Conservation (phyloP, 2,888 invertebrate genomes). For the Mythimna ferrago region DNA sequence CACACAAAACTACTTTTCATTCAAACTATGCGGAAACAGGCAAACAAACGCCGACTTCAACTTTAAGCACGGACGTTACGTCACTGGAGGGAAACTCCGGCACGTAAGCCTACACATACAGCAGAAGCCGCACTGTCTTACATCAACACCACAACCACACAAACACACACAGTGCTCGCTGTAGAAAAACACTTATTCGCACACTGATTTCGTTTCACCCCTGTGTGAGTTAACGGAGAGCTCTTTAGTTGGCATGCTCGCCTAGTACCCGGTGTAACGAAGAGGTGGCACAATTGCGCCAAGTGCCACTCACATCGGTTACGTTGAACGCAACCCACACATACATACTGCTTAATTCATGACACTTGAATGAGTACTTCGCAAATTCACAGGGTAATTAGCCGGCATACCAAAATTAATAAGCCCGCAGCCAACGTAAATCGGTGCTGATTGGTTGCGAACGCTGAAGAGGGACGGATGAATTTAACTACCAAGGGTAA, state of each 20-base stretch:
- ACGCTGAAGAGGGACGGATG: slow-evolving; percentile 87
- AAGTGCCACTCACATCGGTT: slow-evolving; percentile 79
- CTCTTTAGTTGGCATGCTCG: slow-evolving; percentile 73
- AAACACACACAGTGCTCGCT: slow-evolving; percentile 49
- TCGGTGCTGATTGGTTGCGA: slow-evolving; percentile 85
- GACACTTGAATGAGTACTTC: slow-evolving; percentile 85
- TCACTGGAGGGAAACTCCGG: slow-evolving; percentile 75
- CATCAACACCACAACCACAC: slow-evolving; percentile 65
- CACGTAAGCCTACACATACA: slow-evolving; percentile 70
- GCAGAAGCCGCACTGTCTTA: slow-evolving; percentile 63
- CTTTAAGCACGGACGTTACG: slow-evolving; percentile 78
- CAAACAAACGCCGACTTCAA: slow-evolving; percentile 78
- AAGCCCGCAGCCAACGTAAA: slow-evolving; percentile 83
- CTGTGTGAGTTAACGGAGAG: slow-evolving; percentile 71
- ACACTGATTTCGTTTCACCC: slow-evolving; percentile 66
- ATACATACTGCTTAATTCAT: slow-evolving; percentile 80
- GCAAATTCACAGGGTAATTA: slow-evolving; percentile 89
- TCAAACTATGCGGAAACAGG: slow-evolving; percentile 81
- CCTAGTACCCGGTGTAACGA: slow-evolving; percentile 86
- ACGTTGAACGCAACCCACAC: slow-evolving; percentile 77
- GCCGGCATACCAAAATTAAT: slow-evolving; percentile 88
- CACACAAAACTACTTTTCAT: slow-evolving; percentile 81
- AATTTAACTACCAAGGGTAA: slow-evolving; percentile 90
- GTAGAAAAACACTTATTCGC: slow-evolving; percentile 63
- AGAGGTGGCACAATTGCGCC: slow-evolving; percentile 79